Evolutionary conservation across 1,140 invertebrate genomes (phyloP).

Genomic region (Ceratina calcarata): DNA sequence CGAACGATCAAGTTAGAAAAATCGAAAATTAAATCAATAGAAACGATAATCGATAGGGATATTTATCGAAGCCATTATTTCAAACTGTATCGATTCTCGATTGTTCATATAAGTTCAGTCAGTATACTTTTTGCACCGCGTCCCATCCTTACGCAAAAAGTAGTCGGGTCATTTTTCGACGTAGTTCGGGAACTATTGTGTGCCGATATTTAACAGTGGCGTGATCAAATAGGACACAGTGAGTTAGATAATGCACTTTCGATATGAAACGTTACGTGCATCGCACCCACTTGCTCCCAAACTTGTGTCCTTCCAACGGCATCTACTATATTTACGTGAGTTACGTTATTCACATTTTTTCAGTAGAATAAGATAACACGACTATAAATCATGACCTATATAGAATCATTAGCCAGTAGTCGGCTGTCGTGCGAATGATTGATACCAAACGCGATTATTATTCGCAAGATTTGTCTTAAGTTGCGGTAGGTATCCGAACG

Average conservation of each 20-base stretch:
- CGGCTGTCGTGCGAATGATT: not conserved
- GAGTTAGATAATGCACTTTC: constrained; percentile 22
- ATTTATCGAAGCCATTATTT: not conserved
- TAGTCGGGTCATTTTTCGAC: not conserved
- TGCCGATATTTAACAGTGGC: constrained; percentile 7
- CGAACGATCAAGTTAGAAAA: too few species aligned
- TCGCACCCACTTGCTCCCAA: not conserved
- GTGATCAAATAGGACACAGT: constrained; percentile 20
- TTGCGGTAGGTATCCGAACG: not conserved
- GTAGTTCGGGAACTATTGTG: not conserved
- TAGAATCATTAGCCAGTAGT: not conserved
- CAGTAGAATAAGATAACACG: too few species aligned
- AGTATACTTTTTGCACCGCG: not conserved
- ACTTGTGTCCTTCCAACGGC: constrained; percentile 20
- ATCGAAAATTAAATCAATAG: not conserved
- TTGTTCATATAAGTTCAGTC: not conserved
- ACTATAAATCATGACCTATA: too few species aligned
- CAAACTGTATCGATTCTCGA: not conserved
- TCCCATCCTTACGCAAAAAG: not conserved
- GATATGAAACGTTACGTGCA: constrained; percentile 23
- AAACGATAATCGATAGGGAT: not conserved
- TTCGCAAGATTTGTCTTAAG: not conserved
- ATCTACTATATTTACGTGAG: not conserved
- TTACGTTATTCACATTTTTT: not conserved
- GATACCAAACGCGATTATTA: not conserved